A percentile compares a stretch with the other conserved stretches of the same genome.
Evolutionary conservation across 2,888 invertebrate genomes (phyloP).

Genomic region (Brachyopa scutellaris): DNA sequence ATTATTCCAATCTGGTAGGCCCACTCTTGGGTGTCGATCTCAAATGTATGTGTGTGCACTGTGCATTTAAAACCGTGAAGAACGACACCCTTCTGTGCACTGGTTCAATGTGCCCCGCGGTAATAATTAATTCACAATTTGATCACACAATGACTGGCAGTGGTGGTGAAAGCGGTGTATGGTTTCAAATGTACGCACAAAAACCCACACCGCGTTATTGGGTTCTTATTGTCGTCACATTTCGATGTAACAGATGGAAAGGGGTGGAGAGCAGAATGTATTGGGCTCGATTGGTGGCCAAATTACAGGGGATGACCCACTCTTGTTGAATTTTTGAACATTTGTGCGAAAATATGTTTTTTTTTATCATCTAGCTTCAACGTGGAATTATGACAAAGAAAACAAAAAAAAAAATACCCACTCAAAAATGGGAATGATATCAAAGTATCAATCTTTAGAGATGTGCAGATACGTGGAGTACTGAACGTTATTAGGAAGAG

Average conservation of each 20-base stretch:
- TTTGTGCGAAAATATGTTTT: slow-evolving; percentile 81
- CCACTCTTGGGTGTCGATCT: slow-evolving; percentile 77
- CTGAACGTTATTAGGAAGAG: neutral
- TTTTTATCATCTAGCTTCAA: slow-evolving; percentile 1
- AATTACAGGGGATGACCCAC: slow-evolving; percentile 75
- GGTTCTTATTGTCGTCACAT: slow-evolving; percentile 26
- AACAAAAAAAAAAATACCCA: slow-evolving; percentile 12
- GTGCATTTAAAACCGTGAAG: slow-evolving; percentile 3
- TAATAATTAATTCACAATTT: slow-evolving; percentile 82
- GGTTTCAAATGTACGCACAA: slow-evolving; percentile 34
- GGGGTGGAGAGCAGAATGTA: slow-evolving; percentile 53
- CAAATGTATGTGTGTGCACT: slow-evolving; percentile 74
- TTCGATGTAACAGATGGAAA: slow-evolving; percentile 64
- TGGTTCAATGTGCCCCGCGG: slow-evolving; percentile 78
- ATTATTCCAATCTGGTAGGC: slow-evolving; percentile 79
- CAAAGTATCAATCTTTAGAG: slow-evolving; percentile 46
- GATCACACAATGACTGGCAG: slow-evolving; percentile 74
- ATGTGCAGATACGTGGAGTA: slow-evolving; percentile 21
- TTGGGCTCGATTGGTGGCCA: slow-evolving; percentile 67
- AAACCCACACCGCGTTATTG: slow-evolving; percentile 36
- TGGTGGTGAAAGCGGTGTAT: slow-evolving; percentile 44
- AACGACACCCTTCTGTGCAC: slow-evolving; percentile 27
- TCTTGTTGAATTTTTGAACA: slow-evolving; percentile 77
- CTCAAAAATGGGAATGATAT: slow-evolving; percentile 38
- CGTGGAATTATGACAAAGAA: slow-evolving; percentile 13